Conservation (phyloP, 2,888 invertebrate species). For the Chymomyza procnemis region DNA sequence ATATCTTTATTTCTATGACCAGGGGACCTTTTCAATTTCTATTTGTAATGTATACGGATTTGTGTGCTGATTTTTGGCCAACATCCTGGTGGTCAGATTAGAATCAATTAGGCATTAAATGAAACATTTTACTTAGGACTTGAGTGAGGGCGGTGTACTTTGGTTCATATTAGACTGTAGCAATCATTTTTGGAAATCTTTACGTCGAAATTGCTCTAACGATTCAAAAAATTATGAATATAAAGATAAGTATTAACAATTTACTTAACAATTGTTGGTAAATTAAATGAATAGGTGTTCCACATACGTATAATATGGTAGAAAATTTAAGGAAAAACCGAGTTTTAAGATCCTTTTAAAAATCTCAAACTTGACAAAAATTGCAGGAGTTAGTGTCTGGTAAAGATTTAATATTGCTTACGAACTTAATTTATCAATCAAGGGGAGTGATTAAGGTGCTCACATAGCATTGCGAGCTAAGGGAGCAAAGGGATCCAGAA, state of each 20-base stretch:
- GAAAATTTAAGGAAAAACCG: too few species aligned
- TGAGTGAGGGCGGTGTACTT: slow-evolving; percentile 5
- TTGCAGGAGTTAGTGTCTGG: too few species aligned
- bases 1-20: slow-evolving; percentile 35
- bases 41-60: slow-evolving; percentile 51
- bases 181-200: not conserved
- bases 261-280: too few species aligned
- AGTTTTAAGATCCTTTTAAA: too few species aligned
- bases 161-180: not conserved
- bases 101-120: slow-evolving; percentile 66
- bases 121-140: slow-evolving; percentile 43
- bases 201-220: not conserved
- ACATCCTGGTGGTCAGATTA: slow-evolving; percentile 53
- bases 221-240: not conserved
- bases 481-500: too few species aligned
- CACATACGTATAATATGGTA: too few species aligned
- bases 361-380: too few species aligned
- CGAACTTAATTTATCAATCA: too few species aligned
- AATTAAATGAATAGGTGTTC: too few species aligned
- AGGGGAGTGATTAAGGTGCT: too few species aligned
- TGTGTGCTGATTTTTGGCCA: slow-evolving; percentile 66
- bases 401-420: too few species aligned
- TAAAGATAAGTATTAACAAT: not conserved
- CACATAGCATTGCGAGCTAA: too few species aligned
- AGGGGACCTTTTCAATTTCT: slow-evolving; percentile 21